Percentiles rank a stretch among this genome's conserved stretches.
Evolutionary conservation across 2,113 vertebrate species (phyloP).

Genomic region (Grammomys surdaster): DNA sequence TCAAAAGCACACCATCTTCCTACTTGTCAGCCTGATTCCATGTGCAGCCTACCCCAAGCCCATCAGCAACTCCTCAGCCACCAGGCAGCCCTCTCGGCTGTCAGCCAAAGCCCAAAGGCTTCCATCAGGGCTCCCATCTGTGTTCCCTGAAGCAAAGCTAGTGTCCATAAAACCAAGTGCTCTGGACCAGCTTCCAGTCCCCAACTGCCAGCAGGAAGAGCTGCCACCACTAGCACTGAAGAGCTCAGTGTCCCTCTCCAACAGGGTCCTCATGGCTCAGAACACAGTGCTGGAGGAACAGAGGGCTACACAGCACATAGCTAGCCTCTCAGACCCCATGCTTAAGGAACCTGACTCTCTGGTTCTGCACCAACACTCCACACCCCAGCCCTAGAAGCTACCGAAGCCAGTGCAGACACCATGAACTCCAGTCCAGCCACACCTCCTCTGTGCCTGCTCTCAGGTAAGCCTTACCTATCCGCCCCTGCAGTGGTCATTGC

Average conservation of each 20-base stretch:
- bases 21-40: not conserved
- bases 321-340: not conserved
- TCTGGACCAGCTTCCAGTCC: not conserved
- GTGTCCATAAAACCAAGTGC: not conserved
- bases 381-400: not conserved
- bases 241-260: not conserved
- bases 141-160: not conserved
- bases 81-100: not conserved
- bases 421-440: not conserved
- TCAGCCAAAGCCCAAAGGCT: not conserved
- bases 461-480: not conserved
- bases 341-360: not conserved
- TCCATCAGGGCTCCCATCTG: conserved; percentile 16
- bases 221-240: not conserved
- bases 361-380: not conserved
- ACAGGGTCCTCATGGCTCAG: not conserved
- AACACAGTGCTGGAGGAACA: too few relatives aligned
- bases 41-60: not conserved
- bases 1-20: not conserved
- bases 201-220: not conserved
- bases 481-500: too few relatives aligned
- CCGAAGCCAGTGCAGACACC: not conserved
- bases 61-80: not conserved
- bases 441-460: too few relatives aligned
- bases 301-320: not conserved